phyloP scores from a whole-genome alignment of 2,113 vertebrate species.

The Piprites chloris region DNA sequence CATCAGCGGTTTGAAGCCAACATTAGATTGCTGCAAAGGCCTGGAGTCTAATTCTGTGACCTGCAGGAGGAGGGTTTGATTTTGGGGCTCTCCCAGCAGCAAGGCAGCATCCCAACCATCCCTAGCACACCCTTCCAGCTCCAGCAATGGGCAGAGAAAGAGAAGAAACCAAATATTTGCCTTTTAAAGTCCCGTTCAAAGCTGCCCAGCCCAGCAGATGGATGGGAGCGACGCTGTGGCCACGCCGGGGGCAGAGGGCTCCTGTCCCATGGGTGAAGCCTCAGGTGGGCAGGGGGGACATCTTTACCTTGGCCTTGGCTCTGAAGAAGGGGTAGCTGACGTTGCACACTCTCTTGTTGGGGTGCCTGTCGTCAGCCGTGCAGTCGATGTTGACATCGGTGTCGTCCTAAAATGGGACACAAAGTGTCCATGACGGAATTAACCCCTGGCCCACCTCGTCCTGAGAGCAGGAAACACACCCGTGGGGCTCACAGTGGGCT shows the following conservation, averaged over 20 bases:
- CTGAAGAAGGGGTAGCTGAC: conserved; percentile 93
- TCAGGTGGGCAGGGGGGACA: background rate
- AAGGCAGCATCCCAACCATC: background rate
- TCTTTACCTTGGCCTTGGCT: conserved; percentile 86
- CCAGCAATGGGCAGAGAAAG: background rate
- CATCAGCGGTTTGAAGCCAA: background rate
- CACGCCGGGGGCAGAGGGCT: rapidly evolving
- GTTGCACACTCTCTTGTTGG: conserved; percentile 82
- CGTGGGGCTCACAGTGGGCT: rapidly evolving
- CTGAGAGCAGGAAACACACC: background rate
- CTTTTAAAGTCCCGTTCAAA: background rate
- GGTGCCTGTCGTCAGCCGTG: conserved; percentile 68
- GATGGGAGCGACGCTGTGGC: rapidly evolving
- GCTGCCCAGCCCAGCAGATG: rapidly evolving
- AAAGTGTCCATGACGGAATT: rapidly evolving
- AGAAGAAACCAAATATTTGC: background rate
- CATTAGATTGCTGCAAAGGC: background rate
- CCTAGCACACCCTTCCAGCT: rapidly evolving
- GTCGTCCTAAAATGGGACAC: conserved; percentile 73
- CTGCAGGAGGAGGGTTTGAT: background rate
- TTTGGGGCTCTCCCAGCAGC: background rate
- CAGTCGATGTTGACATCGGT: conserved; percentile 88
- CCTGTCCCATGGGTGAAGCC: rapidly evolving
- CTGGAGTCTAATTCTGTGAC: background rate
- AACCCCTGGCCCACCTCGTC: background rate